phyloP scores from a whole-genome alignment of 2,888 invertebrate genomes.

The Ganaspis brasiliensis region DNA sequence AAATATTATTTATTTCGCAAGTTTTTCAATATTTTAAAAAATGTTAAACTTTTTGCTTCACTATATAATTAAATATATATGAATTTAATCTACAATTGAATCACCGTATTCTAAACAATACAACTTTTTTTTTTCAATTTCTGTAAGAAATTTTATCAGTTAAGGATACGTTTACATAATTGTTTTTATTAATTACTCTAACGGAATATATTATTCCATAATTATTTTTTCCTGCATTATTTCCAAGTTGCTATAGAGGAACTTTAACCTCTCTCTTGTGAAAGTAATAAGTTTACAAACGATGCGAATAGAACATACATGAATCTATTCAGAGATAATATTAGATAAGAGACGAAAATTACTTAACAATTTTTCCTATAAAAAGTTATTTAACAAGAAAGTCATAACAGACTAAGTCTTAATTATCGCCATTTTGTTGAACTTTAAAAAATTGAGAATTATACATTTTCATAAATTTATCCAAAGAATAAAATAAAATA shows the following conservation, averaged over 20 bases:
- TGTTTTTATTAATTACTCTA: not conserved
- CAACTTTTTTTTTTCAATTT: too few relatives aligned
- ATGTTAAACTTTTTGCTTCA: too few relatives aligned
- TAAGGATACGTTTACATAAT: not conserved
- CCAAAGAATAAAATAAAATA: too few relatives aligned
- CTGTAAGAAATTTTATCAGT: too few relatives aligned
- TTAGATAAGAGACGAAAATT: not conserved
- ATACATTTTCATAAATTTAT: too few relatives aligned
- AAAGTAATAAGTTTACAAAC: conserved; percentile 22
- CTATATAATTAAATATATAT: too few relatives aligned
- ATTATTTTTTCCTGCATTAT: not conserved
- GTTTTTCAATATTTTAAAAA: too few relatives aligned
- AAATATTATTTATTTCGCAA: too few relatives aligned
- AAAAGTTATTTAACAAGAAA: not conserved
- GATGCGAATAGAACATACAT: not conserved
- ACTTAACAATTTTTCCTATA: not conserved
- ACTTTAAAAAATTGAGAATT: too few relatives aligned
- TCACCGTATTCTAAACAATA: too few relatives aligned
- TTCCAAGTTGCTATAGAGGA: not conserved
- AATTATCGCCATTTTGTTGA: too few relatives aligned
- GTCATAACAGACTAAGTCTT: not conserved
- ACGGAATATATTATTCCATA: not conserved
- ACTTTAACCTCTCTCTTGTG: not conserved
- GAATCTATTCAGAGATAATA: conserved; percentile 5
- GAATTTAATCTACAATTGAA: too few relatives aligned